Evolutionary conservation across 1,140 invertebrate species (phyloP), one percentile per base, ranked within the genome.

Genomic region (Octopus bimaculoides): DNA sequence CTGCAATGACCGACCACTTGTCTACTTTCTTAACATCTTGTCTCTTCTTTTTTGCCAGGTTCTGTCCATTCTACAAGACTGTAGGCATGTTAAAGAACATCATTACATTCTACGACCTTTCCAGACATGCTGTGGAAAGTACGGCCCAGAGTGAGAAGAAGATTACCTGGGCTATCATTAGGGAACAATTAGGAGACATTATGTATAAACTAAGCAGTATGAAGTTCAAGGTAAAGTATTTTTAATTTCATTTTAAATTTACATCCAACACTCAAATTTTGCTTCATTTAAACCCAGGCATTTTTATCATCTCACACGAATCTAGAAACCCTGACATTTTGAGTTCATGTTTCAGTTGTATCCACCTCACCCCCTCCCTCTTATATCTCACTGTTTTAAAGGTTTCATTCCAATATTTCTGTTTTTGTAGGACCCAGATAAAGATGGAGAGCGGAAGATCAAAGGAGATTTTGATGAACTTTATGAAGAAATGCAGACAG

Each of bases 11-110:
- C 3, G 26, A 41, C 26, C 26, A 41, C 26, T 41, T 41, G 26
- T 41, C 26, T 41, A 3, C 26, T 41, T 41, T 41, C 26, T 41
- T 41, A 41, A 41, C 26, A 3, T 41, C 26, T 41, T 3, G 0
- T 41, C 26, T 41, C 26, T 41, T 41, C 1, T 78, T 69, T 82
- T 17, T 71, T 61, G 83, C 92, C 93, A 98, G 83, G 83, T 99
- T 97, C 92, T 99, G 98, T 91, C 98, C 98, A 87, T 99, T 99
- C 93, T 99, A 99, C 93, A 99, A 99, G 92, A 99, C 98, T 53
- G 96, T 97, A 17, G 97, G 97, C 82, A 99, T 99, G 98, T 90
- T 99, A 87, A 94, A 93, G 88, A 99, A 99, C 92, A 99, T 99
- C 92, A 98, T 99, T 88, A 93, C 95, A 54, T 99, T 99, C 91